Percentiles rank a stretch among this genome's conserved stretches.
These are phyloP conservation scores for Cricetomys ansorgei DNA, from an alignment of 2,113 vertebrate genomes.

Conservation along the genomic window DNA sequence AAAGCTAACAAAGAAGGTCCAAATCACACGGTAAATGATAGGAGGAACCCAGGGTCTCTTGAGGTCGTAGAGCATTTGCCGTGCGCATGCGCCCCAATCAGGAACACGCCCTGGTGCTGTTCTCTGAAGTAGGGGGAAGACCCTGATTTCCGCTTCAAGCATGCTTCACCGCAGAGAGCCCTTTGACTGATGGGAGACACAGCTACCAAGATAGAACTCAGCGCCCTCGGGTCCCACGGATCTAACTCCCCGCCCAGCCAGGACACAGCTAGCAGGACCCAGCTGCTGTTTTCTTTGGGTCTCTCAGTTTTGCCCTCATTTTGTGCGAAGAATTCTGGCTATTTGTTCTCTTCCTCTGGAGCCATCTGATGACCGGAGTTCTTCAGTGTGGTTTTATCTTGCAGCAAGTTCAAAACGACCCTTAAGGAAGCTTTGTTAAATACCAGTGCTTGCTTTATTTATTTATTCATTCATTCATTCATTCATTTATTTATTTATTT, in stretches of 20 bases:
- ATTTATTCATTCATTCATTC: no score
- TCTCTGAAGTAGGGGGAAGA: not conserved
- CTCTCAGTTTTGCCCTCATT: not conserved
- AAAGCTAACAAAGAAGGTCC: not conserved
- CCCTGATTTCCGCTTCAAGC: not conserved
- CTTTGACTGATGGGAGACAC: not conserved
- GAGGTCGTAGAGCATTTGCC: not conserved
- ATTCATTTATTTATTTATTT: no score
- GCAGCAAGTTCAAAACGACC: not conserved
- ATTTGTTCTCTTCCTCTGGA: not conserved
- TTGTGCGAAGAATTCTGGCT: not conserved
- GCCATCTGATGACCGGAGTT: not conserved
- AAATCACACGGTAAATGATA: not conserved
- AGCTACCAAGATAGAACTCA: no score
- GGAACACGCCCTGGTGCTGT: not conserved
- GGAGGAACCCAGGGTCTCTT: no score
- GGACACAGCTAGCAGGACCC: not conserved
- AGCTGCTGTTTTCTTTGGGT: not conserved
- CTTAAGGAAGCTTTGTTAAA: not conserved
- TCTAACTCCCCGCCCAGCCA: not conserved
- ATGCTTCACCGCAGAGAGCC: not conserved
- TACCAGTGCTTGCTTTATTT: not conserved
- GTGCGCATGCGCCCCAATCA: no score
- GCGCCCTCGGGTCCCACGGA: not conserved
- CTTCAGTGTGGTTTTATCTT: slow-evolving; percentile 9